Percentiles rank a stretch among this genome's conserved stretches.
These are phyloP conservation scores for Macrostomum lignano DNA, from an alignment of 1,140 invertebrate species.

Conservation along the genomic window DNA sequence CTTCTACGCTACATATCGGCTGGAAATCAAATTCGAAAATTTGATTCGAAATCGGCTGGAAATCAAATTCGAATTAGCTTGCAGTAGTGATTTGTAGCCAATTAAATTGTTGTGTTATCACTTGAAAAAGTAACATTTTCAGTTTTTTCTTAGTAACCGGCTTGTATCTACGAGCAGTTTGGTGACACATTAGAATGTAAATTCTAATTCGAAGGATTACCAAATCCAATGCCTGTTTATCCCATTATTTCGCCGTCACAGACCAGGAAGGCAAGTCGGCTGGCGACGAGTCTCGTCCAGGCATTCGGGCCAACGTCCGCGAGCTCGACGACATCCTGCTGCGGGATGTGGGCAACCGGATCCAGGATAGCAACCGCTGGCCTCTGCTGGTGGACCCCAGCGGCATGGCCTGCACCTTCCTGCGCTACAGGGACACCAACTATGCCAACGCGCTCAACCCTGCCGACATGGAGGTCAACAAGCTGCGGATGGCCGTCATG, in stretches of 20 bases:
- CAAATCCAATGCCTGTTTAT: too few species aligned
- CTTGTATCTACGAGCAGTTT: too few species aligned
- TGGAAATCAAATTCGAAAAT: too few species aligned
- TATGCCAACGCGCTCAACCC: conserved; percentile 16
- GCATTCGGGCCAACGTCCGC: conserved; percentile 15
- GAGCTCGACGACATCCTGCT: conserved; percentile 24
- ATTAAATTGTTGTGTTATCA: background rate
- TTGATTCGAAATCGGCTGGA: too few species aligned
- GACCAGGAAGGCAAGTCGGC: conserved; percentile 6
- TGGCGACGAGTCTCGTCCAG: conserved; percentile 13
- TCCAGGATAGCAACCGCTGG: conserved; percentile 22
- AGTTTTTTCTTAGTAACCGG: too few species aligned
- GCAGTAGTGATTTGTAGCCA: too few species aligned
- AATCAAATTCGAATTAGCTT: too few species aligned
- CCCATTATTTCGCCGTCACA: too few species aligned
- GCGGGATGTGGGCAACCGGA: conserved; percentile 21
- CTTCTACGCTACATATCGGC: too few species aligned
- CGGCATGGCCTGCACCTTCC: conserved; percentile 17
- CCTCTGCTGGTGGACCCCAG: conserved; percentile 18
- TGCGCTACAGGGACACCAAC: conserved; percentile 23
- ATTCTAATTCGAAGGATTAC: too few species aligned
- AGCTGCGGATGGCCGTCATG: conserved; percentile 13
- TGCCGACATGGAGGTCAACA: conserved; percentile 16
- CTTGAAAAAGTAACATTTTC: too few species aligned
- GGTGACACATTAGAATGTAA: too few species aligned